Conservation (phyloP, 2,113 vertebrate genomes). For the Ovis canadensis region DNA sequence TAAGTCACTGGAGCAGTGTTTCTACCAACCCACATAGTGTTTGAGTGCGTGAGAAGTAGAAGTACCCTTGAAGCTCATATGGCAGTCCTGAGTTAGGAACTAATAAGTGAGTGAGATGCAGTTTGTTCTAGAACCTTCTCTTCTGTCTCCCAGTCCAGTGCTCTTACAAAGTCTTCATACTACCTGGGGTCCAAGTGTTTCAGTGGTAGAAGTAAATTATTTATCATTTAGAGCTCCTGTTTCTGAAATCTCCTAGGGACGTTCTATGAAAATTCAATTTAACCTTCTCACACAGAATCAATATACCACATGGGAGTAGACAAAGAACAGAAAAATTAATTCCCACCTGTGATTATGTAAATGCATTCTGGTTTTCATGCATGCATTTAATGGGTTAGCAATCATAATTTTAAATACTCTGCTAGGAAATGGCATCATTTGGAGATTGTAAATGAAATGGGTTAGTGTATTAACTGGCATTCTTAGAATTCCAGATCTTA, state of each 20-base stretch:
- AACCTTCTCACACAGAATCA: slow-evolving; percentile 7
- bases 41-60: not conserved
- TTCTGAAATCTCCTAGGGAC: not conserved
- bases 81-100: not conserved
- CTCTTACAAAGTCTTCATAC: not conserved
- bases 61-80: not conserved
- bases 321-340: slow-evolving; percentile 28
- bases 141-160: not conserved
- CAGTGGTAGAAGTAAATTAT: not conserved
- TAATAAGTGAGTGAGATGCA: not conserved
- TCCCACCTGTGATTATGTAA: slow-evolving; percentile 22
- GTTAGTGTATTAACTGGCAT: not conserved
- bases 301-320: not conserved
- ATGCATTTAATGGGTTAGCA: slow-evolving; percentile 7
- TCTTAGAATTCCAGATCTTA: slow-evolving; percentile 9
- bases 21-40: not conserved
- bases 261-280: slow-evolving; percentile 16
- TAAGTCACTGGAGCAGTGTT: not conserved
- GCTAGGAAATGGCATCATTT: slow-evolving; percentile 23
- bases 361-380: slow-evolving; percentile 25
- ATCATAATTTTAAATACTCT: slow-evolving; percentile 46
- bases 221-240: not conserved
- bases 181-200: not conserved
- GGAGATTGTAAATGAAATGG: slow-evolving; percentile 24
- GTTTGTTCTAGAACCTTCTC: not conserved